These are phyloP conservation scores for Mobula hypostoma DNA, from an alignment of 2,113 vertebrate species.

Conservation along the genomic window DNA sequence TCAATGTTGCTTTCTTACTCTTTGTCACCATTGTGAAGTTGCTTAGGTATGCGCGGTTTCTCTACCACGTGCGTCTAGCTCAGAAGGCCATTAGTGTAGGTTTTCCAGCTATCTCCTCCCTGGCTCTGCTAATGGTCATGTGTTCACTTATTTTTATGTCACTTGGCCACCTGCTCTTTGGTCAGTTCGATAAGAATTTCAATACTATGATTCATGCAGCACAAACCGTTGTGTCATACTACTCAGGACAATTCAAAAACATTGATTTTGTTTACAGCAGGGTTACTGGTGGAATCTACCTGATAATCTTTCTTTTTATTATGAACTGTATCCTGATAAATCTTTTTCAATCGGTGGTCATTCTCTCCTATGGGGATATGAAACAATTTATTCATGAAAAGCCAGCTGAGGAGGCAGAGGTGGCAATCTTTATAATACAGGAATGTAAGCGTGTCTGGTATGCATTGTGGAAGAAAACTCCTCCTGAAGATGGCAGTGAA, in stretches of 20 bases:
- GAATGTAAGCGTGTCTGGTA: conserved; percentile 32
- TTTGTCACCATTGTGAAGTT: conserved; percentile 53
- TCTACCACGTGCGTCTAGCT: conserved; percentile 48
- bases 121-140: conserved; percentile 44
- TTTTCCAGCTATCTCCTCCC: conserved; percentile 47
- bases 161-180: conserved; percentile 55
- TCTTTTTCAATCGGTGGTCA: conserved; percentile 51
- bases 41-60: conserved; percentile 46
- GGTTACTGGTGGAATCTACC: conserved; percentile 48
- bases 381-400: conserved; percentile 49
- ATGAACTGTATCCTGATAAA: conserved; percentile 53
- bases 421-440: conserved; percentile 41
- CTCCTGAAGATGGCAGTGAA: neutral
- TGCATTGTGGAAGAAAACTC: neutral
- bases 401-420: conserved; percentile 49
- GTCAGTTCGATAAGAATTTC: conserved; percentile 54
- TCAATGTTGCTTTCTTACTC: conserved; percentile 47
- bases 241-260: conserved; percentile 47
- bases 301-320: conserved; percentile 49
- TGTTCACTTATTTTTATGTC: conserved; percentile 47
- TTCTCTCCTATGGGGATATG: conserved; percentile 48
- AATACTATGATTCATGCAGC: conserved; percentile 44
- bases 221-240: conserved; percentile 52
- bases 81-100: conserved; percentile 45
- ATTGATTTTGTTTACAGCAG: conserved; percentile 42